Evolutionary conservation across 2,113 vertebrate genomes (phyloP).

Genomic region (Dromiciops gliroides): DNA sequence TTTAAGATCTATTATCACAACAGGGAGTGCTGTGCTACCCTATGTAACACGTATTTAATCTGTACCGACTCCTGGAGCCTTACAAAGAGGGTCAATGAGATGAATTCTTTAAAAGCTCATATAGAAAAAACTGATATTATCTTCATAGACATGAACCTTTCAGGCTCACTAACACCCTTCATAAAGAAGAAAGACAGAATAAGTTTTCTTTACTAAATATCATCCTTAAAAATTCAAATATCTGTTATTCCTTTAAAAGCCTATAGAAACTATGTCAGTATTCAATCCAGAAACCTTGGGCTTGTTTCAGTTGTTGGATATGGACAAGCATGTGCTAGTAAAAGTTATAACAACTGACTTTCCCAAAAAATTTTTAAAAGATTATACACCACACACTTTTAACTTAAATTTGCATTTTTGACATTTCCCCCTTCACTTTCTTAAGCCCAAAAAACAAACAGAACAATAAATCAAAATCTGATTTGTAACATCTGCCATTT

Average conservation of each 20-base stretch:
- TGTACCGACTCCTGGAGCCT: too few species aligned
- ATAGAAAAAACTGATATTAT: not conserved
- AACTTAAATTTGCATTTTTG: not conserved
- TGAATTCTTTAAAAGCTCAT: not conserved
- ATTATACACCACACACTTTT: not conserved
- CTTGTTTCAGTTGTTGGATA: not conserved
- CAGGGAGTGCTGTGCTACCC: conserved; percentile 1
- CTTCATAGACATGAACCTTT: not conserved
- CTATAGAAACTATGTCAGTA: not conserved
- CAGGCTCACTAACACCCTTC: not conserved
- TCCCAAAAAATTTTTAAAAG: not conserved
- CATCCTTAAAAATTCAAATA: not conserved
- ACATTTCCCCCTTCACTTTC: not conserved
- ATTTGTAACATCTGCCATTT: not conserved
- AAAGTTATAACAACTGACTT: not conserved
- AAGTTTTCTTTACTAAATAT: not conserved
- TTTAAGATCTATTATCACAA: conserved; percentile 76
- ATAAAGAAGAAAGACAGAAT: not conserved
- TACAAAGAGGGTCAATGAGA: not conserved
- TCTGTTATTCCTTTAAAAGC: not conserved
- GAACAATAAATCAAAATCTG: not conserved
- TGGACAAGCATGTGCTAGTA: not conserved
- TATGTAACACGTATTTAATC: too few species aligned
- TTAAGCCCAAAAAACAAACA: not conserved
- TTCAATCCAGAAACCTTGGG: not conserved